Percentiles rank a stretch among this genome's conserved stretches.
phyloP scores from a whole-genome alignment of 2,797 vertebrate species.

The Loris lydekkerianus region DNA sequence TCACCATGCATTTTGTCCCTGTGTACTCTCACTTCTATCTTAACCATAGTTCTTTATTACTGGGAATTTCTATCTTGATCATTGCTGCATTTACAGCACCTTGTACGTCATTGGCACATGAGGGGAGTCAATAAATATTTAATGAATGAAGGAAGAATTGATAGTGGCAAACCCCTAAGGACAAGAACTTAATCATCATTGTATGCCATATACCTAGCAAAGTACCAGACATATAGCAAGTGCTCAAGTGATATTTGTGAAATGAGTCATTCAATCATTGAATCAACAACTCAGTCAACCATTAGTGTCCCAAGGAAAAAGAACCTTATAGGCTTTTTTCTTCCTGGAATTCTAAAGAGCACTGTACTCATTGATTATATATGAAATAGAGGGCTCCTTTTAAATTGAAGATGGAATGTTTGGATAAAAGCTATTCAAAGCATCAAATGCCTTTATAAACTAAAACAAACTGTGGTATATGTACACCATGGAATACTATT shows the following conservation, averaged over 20 bases:
- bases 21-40: neutral
- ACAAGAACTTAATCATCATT: neutral
- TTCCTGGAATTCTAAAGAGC: neutral
- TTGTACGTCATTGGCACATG: neutral
- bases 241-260: neutral
- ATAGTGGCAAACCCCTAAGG: neutral
- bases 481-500: too few relatives aligned
- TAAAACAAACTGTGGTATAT: too few relatives aligned
- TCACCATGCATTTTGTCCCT: neutral
- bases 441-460: slow-evolving; percentile 38
- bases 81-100: neutral
- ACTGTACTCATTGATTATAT: neutral
- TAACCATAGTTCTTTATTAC: neutral
- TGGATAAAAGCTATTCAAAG: neutral
- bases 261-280: neutral
- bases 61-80: slow-evolving; percentile 36
- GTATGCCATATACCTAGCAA: neutral
- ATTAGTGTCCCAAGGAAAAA: neutral
- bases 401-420: neutral
- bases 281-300: slow-evolving; percentile 18
- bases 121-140: neutral
- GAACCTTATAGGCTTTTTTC: neutral
- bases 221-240: neutral
- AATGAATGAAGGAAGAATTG: neutral
- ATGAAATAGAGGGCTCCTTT: slow-evolving; percentile 6